Evolutionary conservation across 1,140 invertebrate genomes (phyloP), one percentile per base, ranked within the genome.

Genomic region (Araneus ventricosus): DNA sequence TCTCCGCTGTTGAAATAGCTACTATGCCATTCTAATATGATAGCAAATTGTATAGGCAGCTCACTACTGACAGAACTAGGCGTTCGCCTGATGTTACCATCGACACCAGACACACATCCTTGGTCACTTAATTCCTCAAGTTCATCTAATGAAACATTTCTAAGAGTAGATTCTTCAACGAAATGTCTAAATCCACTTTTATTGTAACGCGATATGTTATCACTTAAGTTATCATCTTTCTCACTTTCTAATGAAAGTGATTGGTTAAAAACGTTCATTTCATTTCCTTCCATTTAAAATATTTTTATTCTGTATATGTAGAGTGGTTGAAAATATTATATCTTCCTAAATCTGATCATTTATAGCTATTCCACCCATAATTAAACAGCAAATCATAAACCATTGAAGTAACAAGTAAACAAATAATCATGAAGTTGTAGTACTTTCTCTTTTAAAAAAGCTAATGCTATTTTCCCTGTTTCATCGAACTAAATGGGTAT

Each of bases 111-210:
- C n/a, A 27, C 10, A 63, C 93, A 88, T 5, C 67, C 93, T 27
- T 37, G 61, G 24, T 93, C 87, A 93, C 92, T 93, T 30, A 93
- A 37, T 85, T 88, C 92, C 59, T 93, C 92, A 10, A 93, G 85
- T 90, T 91, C 93, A 91, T 93, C 93, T n/a, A 93, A 39, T 24
- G 88, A 88, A 82, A 93, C 61, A 93, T 91, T 93, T 93, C 93
- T 67, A 27, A 93, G 67, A 17, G 93, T 90, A 63, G 88, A 90
- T 90, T 93, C 93, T 61, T 93, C 93, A 39, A 90, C 93, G 61
- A 93, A 90, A 86, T 93, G 93, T 86, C 88, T n/a, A 91, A 90
- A 93, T 20, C 80, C 93, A 52, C 93, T 30, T 91, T 90, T 90
- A 91, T 85, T 93, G 10, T 93, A 52, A 10, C 85, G 84, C 91